Base-by-base conservation (phyloP, 1,140 invertebrate species). In the Trissolcus basalis region DNA sequence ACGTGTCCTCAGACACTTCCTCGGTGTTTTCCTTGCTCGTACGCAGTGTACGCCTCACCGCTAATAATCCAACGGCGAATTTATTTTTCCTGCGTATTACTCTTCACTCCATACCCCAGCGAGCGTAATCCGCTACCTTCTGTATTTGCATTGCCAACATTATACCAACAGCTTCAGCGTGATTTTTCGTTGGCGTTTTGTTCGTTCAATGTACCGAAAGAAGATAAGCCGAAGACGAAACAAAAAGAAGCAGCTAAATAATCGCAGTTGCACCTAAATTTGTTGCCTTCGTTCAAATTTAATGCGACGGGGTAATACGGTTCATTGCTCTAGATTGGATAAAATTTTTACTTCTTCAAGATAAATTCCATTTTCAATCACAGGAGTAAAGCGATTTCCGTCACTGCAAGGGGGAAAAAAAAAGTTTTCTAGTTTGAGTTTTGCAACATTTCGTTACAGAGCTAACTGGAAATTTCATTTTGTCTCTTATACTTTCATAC, bases 131-230 rank as follows among this genome's bases (percentile, higher is more conserved):
- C 58, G 61, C 45, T 33, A 36, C 13, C 59, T 51, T 53, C 56
- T 63, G 71, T 55, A 67, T 71, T 77, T 67, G 56, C 74, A 72
- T 77, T 59, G 50, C 56, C 49, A 43, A 63, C 67, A 77, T 72
- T 64, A 60, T 51, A 55, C 15, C 63, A 68, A 61, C 63, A 56
- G 67, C 58, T 71, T 67, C 33, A 48, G 10, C 45, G 65, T 63
- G 67, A 71, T 77, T 77, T 69, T 70, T 70, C 56, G 8, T 32
- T 50, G 33, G 47, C 41, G 53, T 65, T 68, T 71, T 59, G 53
- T 49, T 71, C 51, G 68, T 50, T 63, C 56, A 77, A 68, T 71
- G 73, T 61, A 71, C 55, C 47, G 67, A 44, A 56, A 70, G 56
- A 39, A 76, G 67, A 77, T 77, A 77, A 77, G 55, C 64, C 39